Conservation (phyloP, 2,113 vertebrate species). For the Bettongia penicillata region DNA sequence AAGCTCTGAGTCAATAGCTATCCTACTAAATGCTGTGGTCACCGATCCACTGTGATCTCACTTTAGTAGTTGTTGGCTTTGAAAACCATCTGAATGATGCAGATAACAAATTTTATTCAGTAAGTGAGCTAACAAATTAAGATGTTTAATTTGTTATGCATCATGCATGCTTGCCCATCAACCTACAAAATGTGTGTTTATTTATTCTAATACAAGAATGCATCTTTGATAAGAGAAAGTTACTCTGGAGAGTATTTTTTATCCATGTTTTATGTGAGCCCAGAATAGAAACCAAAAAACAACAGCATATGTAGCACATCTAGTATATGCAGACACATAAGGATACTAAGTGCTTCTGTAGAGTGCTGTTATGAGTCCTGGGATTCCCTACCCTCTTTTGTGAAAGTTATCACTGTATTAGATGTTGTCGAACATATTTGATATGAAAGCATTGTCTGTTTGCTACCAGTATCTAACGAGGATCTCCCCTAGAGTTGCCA, state of each 20-base stretch:
- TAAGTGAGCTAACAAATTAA: slow-evolving; percentile 65
- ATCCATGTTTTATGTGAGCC: slow-evolving; percentile 34
- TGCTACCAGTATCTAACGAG: slow-evolving; percentile 87
- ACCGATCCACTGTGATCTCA: slow-evolving; percentile 69
- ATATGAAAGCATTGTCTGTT: slow-evolving; percentile 87
- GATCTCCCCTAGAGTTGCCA: slow-evolving; percentile 88
- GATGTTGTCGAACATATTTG: slow-evolving; percentile 86
- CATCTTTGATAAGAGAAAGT: fast-evolving
- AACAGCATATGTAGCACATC: slow-evolving; percentile 20
- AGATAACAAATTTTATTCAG: slow-evolving; percentile 58
- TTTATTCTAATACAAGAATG: slow-evolving; percentile 44
- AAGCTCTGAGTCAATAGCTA: slow-evolving; percentile 73
- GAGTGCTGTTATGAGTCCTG: slow-evolving; percentile 19
- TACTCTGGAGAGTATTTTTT: slow-evolving; percentile 43
- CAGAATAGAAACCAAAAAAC: slow-evolving; percentile 64
- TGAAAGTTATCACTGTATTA: slow-evolving; percentile 78
- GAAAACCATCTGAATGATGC: slow-evolving; percentile 59
- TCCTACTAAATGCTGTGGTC: slow-evolving; percentile 61
- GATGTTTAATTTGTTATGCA: slow-evolving; percentile 48
- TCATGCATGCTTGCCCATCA: not conserved
- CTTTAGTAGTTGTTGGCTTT: slow-evolving; percentile 62
- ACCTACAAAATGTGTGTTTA: slow-evolving; percentile 1
- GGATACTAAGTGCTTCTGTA: slow-evolving; percentile 62
- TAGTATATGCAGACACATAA: slow-evolving; percentile 3
- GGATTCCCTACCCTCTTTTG: slow-evolving; percentile 76